phyloP scores from a whole-genome alignment of 1,140 invertebrate genomes.

The Doryteuthis pealeii region DNA sequence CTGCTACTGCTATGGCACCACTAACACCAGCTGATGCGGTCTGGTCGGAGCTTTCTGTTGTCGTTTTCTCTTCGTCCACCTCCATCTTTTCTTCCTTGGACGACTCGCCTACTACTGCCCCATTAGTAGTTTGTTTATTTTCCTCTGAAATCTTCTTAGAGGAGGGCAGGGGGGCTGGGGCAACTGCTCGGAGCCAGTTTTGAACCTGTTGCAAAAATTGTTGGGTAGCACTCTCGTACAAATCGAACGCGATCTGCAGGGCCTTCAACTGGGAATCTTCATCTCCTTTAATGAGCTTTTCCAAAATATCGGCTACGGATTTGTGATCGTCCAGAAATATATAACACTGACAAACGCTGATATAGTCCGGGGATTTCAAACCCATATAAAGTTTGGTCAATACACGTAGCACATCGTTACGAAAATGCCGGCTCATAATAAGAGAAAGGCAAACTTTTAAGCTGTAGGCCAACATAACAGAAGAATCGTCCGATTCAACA shows the following conservation, averaged over 20 bases:
- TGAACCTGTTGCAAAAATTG: slow-evolving; percentile 87
- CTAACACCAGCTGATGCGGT: slow-evolving; percentile 28
- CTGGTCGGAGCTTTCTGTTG: not conserved
- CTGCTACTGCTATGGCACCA: slow-evolving; percentile 14
- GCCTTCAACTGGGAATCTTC: slow-evolving; percentile 84
- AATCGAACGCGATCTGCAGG: slow-evolving; percentile 98
- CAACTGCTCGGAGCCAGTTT: slow-evolving; percentile 46
- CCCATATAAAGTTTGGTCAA: slow-evolving; percentile 88
- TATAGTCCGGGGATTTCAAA: slow-evolving; percentile 86
- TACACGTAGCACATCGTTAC: slow-evolving; percentile 83
- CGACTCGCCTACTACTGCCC: slow-evolving; percentile 2
- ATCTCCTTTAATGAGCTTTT: slow-evolving; percentile 79
- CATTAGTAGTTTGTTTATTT: slow-evolving; percentile 18
- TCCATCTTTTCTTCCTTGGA: slow-evolving; percentile 31
- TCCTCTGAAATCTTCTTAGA: slow-evolving; percentile 16
- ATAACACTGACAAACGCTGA: slow-evolving; percentile 89
- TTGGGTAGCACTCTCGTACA: slow-evolving; percentile 98
- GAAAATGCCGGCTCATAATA: slow-evolving; percentile 89
- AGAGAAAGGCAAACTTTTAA: slow-evolving; percentile 95
- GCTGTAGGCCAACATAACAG: slow-evolving; percentile 89
- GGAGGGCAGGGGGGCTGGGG: slow-evolving; percentile 21
- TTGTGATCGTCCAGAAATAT: slow-evolving; percentile 94
- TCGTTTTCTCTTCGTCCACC: not conserved
- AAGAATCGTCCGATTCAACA: slow-evolving; percentile 83
- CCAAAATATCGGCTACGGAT: slow-evolving; percentile 86